Evolutionary conservation across 2,797 vertebrate species (phyloP), one percentile per base, ranked within the genome.

Genomic region (Sparus aurata): DNA sequence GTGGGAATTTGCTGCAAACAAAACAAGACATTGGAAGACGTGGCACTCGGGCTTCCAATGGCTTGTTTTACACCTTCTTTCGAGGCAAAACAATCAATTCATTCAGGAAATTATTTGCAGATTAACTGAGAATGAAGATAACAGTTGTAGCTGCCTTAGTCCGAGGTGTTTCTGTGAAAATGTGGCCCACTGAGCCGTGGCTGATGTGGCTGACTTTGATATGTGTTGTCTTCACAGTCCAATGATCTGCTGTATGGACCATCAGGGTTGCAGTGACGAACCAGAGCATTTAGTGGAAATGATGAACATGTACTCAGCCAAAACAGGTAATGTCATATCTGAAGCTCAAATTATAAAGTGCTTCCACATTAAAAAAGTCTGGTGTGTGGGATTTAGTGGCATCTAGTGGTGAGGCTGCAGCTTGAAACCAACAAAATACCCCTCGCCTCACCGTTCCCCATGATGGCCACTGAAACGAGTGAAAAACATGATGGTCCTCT

Each of bases 271-370:
- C 94, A 81, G 90, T 83, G 96, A 91, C 53, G 86, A 93, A 70
- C 70, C 91, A 57, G 93, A 97, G 85, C 96, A 97, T 92, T 95
- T 99, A 87, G 93, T 95, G 89, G 96, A 97, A 84, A 92, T 96
- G 90, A 95, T 99, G 93, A 94, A 90, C 83, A 91, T 94, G 58
- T 95, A 96, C 77, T 97, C 98, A 52, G 82, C 87, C 85, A 90
- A 94, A 93, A 92, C 96, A 97, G 98, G 98, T 99, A 96, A 82
- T 18, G 45, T 47, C 22, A 72, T 41, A 73, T 62, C 15, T 10
- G 30, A 68, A 30, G 15, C 17, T 78, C 3, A 52, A 27, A 30
- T 30, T 30, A 30, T 30, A 5, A 4, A 3, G 30, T 34, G 34
- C 34, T 34, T 34, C 30, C 30, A 8, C 30, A 7, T 34, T 34